Conservation (phyloP, 2,797 vertebrate genomes). For the Helarctos malayanus region DNA sequence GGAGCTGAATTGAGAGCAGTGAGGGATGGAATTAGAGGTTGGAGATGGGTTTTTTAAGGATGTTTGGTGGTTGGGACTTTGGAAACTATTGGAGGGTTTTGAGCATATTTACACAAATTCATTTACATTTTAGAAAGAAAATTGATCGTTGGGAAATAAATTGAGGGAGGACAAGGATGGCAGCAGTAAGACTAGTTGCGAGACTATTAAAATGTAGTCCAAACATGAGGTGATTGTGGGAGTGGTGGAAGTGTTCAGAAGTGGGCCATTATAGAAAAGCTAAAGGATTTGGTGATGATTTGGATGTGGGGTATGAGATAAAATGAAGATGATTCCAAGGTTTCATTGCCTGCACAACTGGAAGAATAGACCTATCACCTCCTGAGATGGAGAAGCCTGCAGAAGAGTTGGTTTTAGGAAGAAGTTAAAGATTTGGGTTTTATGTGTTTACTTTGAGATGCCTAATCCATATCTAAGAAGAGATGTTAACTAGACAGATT, state of each 20-base stretch:
- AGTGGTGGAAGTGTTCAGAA: background rate
- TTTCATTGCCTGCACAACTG: background rate
- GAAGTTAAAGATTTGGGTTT: conserved; percentile 21
- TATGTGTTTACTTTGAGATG: background rate
- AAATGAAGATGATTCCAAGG: background rate
- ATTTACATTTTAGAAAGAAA: conserved; percentile 42
- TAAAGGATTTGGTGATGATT: background rate
- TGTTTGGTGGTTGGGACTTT: background rate
- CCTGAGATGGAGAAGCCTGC: background rate
- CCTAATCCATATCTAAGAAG: background rate
- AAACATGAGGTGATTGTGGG: background rate
- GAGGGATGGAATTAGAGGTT: background rate
- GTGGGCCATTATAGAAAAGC: background rate
- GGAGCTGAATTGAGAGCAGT: background rate
- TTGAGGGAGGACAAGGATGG: background rate
- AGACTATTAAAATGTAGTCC: background rate
- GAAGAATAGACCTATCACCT: background rate
- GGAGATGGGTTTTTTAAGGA: background rate
- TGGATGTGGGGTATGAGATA: background rate
- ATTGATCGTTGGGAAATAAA: background rate
- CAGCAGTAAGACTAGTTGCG: background rate
- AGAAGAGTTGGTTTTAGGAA: background rate
- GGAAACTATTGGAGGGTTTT: background rate
- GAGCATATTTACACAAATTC: background rate
- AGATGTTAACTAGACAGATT: background rate